Evolutionary conservation across 2,797 vertebrate genomes (phyloP).

Genomic region (Lutjanus argentimaculatus): DNA sequence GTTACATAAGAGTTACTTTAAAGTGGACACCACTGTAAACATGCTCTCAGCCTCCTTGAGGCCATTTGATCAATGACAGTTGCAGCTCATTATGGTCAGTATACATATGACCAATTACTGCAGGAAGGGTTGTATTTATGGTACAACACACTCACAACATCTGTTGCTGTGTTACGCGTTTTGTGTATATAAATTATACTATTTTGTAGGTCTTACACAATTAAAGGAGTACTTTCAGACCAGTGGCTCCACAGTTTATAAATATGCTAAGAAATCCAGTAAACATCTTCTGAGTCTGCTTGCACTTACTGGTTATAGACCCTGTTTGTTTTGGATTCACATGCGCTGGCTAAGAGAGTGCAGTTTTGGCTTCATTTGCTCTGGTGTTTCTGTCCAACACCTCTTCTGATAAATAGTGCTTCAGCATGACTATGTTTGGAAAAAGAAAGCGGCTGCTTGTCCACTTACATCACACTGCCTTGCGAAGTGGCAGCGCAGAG

Average conservation of each 20-base stretch:
- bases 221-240: not conserved
- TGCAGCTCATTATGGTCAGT: slow-evolving; percentile 35
- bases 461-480: slow-evolving; percentile 25
- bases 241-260: slow-evolving; percentile 1
- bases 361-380: slow-evolving; percentile 47
- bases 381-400: slow-evolving; percentile 55
- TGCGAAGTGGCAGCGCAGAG: slow-evolving; percentile 23
- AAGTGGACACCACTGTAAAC: slow-evolving; percentile 54
- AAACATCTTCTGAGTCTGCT: slow-evolving; percentile 4
- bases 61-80: slow-evolving; percentile 39
- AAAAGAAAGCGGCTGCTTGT: slow-evolving; percentile 39
- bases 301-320: not conserved
- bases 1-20: slow-evolving; percentile 52
- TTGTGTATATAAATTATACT: not conserved
- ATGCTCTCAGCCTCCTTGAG: slow-evolving; percentile 20
- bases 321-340: slow-evolving; percentile 54
- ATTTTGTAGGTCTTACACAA: slow-evolving; percentile 5
- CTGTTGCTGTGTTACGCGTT: not conserved
- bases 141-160: not conserved
- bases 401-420: slow-evolving; percentile 44
- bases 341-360: slow-evolving; percentile 24
- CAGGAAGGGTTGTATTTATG: slow-evolving; percentile 12
- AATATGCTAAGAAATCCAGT: slow-evolving; percentile 3
- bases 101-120: slow-evolving; percentile 13
- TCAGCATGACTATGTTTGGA: slow-evolving; percentile 75